These are phyloP conservation scores for Bruchidius siliquastri DNA, from an alignment of 2,888 invertebrate species.

Conservation along the genomic window DNA sequence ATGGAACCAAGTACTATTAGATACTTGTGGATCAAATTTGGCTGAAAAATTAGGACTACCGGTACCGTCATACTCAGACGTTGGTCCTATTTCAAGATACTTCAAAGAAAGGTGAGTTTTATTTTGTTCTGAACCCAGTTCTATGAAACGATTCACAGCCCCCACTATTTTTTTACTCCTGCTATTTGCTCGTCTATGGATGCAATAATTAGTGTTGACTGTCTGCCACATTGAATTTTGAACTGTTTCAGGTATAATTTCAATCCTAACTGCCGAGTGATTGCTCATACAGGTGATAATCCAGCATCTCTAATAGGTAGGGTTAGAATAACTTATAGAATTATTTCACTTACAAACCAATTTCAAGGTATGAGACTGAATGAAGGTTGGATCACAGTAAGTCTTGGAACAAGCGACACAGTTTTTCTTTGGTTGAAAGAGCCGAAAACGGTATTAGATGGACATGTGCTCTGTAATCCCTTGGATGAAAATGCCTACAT, in stretches of 20 bases:
- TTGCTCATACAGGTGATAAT: constrained; percentile 95
- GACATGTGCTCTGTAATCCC: constrained; percentile 86
- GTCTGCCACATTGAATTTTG: too few relatives aligned
- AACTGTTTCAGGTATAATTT: constrained; percentile 73
- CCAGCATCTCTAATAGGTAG: constrained; percentile 75
- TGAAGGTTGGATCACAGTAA: constrained; percentile 79
- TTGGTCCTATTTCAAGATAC: constrained; percentile 74
- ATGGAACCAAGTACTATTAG: constrained; percentile 73
- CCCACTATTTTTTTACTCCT: too few relatives aligned
- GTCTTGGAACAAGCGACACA: constrained; percentile 92
- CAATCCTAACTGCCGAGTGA: constrained; percentile 69
- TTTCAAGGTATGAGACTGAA: constrained; percentile 68
- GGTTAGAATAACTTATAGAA: constrained; percentile 32
- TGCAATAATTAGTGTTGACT: too few relatives aligned
- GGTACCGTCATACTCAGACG: constrained; percentile 62
- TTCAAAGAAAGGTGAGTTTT: constrained; percentile 57
- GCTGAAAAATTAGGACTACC: constrained; percentile 69
- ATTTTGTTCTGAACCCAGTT: background rate
- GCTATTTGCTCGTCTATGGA: too few relatives aligned
- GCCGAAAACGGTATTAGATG: constrained; percentile 66
- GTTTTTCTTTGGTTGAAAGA: constrained; percentile 72
- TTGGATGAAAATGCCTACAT: constrained; percentile 73
- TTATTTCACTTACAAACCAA: background rate
- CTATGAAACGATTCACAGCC: too few relatives aligned
- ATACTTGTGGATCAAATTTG: constrained; percentile 73